Base-by-base conservation (phyloP, 2,113 vertebrate genomes). In the Oriolus oriolus region DNA sequence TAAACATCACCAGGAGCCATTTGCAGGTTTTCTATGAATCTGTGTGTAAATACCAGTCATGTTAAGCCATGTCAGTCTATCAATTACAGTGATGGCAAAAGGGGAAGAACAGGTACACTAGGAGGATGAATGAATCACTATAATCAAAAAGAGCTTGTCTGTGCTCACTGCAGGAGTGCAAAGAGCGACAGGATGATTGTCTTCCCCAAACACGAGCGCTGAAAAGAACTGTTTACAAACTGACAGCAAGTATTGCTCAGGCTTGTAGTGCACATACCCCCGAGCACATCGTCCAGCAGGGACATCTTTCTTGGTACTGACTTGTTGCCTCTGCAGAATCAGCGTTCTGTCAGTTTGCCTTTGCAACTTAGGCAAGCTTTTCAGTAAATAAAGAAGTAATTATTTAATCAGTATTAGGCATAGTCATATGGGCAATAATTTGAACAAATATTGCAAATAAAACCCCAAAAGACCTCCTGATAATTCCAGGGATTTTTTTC, bases 41-140 rank as follows among this genome's bases (percentile, higher is more conserved):
- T 75, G 5, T 49, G 54, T 79, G 50, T 42, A 45, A 52, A 35
- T 30, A 26, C 23, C 35, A 39, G 13, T 66, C 1, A 0, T 28
- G 24, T 31, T n/a, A 22, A 74, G 33, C 17, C 22, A 4, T 27
- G 6, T 26, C 18, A 49, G 12, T 45, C n/a, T 68, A 10, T 65
- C 31, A 37, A 2, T 13, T 19, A 20, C 52, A 37, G 37, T 39
- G 73, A 37, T 52, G 45, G 31, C 50, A 27, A 18, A 37, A 64
- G 30, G 75, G 30, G 73, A 92, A 66, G 41, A 47, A 30, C 12
- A 84, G 21, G 17, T 56, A 6, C 6, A 7, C n/a, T 49, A 44
- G 30, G 85, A 73, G 47, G 17, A 30, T 30, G 3, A 68, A 30
- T 30, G 3, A 68, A 60, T 74, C 0, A 0, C 50, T 42, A 1